phyloP scores from a whole-genome alignment of 2,113 vertebrate species.

The Rhinolophus sinicus region DNA sequence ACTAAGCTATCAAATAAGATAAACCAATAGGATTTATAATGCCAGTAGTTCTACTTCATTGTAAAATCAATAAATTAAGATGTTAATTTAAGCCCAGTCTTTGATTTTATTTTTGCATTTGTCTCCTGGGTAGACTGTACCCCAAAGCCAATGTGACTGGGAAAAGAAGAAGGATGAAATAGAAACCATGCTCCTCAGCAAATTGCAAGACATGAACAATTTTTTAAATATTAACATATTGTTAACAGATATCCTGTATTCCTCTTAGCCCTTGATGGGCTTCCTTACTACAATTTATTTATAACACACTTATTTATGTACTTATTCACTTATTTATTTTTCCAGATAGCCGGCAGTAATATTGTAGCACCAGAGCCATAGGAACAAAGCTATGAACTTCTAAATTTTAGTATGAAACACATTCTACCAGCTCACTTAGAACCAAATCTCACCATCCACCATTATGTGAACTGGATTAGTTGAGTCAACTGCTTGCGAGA shows the following conservation, averaged over 20 bases:
- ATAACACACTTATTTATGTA: background rate
- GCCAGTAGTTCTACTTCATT: conserved; percentile 3
- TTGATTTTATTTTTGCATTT: conserved; percentile 13
- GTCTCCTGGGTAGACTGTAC: background rate
- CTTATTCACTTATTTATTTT: background rate
- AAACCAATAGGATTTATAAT: conserved; percentile 42
- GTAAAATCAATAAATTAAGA: background rate
- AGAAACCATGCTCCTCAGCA: background rate
- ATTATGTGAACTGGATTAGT: background rate
- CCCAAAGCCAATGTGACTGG: background rate
- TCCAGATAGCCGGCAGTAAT: background rate
- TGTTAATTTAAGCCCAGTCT: background rate
- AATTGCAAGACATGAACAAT: background rate
- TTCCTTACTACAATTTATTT: background rate
- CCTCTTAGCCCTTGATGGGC: background rate
- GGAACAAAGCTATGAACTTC: background rate
- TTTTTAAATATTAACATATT: background rate
- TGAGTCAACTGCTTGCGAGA: background rate
- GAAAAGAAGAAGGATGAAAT: background rate
- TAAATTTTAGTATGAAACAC: conserved; percentile 42
- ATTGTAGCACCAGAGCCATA: background rate
- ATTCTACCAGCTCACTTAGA: background rate
- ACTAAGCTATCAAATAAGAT: conserved; percentile 26
- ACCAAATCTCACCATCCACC: background rate
- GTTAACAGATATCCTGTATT: background rate